Evolutionary conservation across 2,797 vertebrate genomes (phyloP).

Genomic region (Philypnodon macrostomus): DNA sequence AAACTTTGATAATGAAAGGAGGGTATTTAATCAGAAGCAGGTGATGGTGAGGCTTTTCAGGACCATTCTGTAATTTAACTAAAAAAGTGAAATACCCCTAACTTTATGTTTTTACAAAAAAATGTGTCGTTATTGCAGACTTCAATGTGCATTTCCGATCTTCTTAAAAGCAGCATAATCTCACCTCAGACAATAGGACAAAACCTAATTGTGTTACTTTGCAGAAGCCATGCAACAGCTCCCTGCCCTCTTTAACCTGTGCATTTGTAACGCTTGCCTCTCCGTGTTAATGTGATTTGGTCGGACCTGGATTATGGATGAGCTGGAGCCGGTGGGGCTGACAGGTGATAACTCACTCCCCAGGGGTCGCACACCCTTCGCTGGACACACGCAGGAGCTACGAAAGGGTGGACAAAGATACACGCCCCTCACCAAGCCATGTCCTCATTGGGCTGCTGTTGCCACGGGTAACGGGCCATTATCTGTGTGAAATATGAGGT

Average conservation of each 20-base stretch:
- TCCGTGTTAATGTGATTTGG: conserved; percentile 63
- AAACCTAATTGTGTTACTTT: conserved; percentile 24
- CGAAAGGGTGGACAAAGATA: conserved; percentile 17
- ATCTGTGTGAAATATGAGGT: conserved; percentile 74
- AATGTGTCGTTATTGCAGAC: too few species aligned
- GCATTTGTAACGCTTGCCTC: conserved; percentile 45
- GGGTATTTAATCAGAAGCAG: too few species aligned
- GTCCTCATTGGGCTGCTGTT: conserved; percentile 55
- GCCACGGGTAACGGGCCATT: conserved; percentile 60
- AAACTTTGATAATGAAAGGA: too few species aligned
- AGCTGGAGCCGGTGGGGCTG: conserved; percentile 53
- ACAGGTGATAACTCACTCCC: conserved; percentile 83
- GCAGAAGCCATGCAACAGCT: conserved; percentile 17
- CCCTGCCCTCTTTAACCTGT: conserved; percentile 32
- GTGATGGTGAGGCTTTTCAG: too few species aligned
- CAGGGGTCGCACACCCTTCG: conserved; percentile 63
- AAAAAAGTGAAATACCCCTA: too few species aligned
- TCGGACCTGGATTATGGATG: conserved; percentile 73
- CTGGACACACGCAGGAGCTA: conserved; percentile 57
- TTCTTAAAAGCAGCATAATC: not conserved
- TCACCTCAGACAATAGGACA: conserved; percentile 37
- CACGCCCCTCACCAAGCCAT: conserved; percentile 38
- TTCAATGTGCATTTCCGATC: too few species aligned
- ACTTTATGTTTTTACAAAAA: too few species aligned
- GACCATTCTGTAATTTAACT: too few species aligned